Percentiles rank a stretch among this genome's conserved stretches.
phyloP scores from a whole-genome alignment of 1,140 invertebrate genomes.

The Drosophila tsacasi region DNA sequence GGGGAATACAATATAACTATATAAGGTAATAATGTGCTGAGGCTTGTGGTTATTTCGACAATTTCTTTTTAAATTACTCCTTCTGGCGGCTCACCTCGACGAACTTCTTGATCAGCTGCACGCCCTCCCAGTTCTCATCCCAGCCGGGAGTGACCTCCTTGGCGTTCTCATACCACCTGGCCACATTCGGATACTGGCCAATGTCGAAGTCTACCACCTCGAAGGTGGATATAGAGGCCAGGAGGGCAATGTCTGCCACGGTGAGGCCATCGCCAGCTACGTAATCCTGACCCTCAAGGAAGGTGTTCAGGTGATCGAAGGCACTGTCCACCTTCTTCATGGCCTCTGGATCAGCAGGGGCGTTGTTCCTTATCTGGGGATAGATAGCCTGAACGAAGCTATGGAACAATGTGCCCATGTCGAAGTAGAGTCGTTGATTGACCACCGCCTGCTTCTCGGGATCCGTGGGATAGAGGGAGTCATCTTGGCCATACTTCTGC shows the following conservation, averaged over 20 bases:
- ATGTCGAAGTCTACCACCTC: constrained; percentile 89
- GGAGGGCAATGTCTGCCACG: constrained; percentile 89
- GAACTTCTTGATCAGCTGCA: constrained; percentile 49
- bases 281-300: constrained; percentile 88
- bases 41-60: background rate
- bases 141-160: constrained; percentile 88
- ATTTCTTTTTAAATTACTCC: background rate
- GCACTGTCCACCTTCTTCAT: constrained; percentile 88
- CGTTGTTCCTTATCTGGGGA: constrained; percentile 88
- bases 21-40: constrained; percentile 6
- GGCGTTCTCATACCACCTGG: constrained; percentile 89
- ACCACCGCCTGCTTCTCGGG: constrained; percentile 89
- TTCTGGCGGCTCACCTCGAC: constrained; percentile 22
- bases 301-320: constrained; percentile 88
- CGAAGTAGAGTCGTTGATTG: constrained; percentile 91
- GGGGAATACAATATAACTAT: background rate
- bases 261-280: constrained; percentile 89
- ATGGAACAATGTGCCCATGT: constrained; percentile 89
- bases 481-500: constrained; percentile 89
- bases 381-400: constrained; percentile 88
- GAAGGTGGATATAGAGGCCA: constrained; percentile 88
- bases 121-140: constrained; percentile 62
- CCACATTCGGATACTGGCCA: constrained; percentile 89
- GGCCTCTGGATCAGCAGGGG: constrained; percentile 87
- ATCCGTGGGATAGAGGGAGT: constrained; percentile 89